Conservation (phyloP, 1,140 invertebrate genomes). For the Cydia fagiglandana region DNA sequence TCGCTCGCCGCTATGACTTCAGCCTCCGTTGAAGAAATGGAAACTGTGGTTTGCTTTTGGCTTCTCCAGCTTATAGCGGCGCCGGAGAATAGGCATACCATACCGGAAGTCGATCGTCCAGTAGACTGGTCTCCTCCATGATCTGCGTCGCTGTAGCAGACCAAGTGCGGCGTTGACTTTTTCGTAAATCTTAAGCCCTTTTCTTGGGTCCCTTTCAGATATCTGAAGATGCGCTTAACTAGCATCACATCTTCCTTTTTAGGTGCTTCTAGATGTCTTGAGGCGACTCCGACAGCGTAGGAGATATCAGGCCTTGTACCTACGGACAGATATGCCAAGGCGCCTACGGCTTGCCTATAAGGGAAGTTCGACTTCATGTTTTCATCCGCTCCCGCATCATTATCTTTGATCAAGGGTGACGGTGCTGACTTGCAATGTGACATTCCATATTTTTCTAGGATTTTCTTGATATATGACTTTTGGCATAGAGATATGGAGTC, state of each 20-base stretch:
- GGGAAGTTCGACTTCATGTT: too few species aligned
- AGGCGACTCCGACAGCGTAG: slow-evolving; percentile 54
- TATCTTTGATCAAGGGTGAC: slow-evolving; percentile 39
- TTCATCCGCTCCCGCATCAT: neutral
- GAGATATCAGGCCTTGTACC: slow-evolving; percentile 68
- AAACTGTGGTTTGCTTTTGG: slow-evolving; percentile 51
- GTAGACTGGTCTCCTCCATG: slow-evolving; percentile 52
- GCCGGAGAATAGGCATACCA: slow-evolving; percentile 40
- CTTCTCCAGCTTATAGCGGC: slow-evolving; percentile 54
- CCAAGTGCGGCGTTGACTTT: slow-evolving; percentile 30
- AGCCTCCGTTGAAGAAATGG: slow-evolving; percentile 41
- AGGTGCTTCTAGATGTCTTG: slow-evolving; percentile 59
- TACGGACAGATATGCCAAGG: slow-evolving; percentile 58
- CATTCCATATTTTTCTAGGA: too few species aligned
- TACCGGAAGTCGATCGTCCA: slow-evolving; percentile 52
- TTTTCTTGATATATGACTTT: too few species aligned
- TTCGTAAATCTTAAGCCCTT: slow-evolving; percentile 3
- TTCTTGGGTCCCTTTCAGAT: slow-evolving; percentile 33
- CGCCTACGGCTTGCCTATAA: slow-evolving; percentile 43
- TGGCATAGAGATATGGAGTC: too few species aligned
- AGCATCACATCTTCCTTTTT: slow-evolving; percentile 47
- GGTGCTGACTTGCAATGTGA: neutral
- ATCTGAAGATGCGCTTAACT: slow-evolving; percentile 47
- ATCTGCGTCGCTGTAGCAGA: slow-evolving; percentile 61
- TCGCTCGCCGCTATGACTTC: too few species aligned